Evolutionary conservation across 2,888 invertebrate species (phyloP).

Genomic region (Euspilapteryx auroguttella): DNA sequence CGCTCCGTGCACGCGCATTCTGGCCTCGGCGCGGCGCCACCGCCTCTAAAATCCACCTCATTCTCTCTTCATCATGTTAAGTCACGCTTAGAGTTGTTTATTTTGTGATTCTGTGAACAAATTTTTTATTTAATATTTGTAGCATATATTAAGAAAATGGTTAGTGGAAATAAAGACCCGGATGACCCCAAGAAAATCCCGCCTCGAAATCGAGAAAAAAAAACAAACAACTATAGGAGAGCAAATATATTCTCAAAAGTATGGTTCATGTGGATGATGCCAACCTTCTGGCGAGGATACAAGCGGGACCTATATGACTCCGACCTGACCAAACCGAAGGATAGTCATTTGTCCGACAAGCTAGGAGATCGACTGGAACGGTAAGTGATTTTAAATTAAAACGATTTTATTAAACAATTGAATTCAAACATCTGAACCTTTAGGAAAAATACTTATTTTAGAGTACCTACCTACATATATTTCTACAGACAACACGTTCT

Average conservation of each 20-base stretch:
- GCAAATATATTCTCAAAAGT: slow-evolving; percentile 39
- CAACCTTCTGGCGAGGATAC: slow-evolving; percentile 62
- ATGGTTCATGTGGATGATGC: slow-evolving; percentile 59
- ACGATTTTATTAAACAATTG: too few relatives aligned
- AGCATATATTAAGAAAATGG: slow-evolving; percentile 35
- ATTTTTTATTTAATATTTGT: too few relatives aligned
- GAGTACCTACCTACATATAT: too few relatives aligned
- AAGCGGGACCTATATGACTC: slow-evolving; percentile 65
- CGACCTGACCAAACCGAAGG: slow-evolving; percentile 71
- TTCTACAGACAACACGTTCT: too few relatives aligned
- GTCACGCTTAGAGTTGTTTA: slow-evolving; percentile 17
- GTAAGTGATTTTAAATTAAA: slow-evolving; percentile 27
- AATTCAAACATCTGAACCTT: too few relatives aligned
- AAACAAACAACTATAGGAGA: slow-evolving; percentile 42
- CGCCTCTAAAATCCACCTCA: slow-evolving; percentile 14
- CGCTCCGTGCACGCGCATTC: slow-evolving; percentile 31
- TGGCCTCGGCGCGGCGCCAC: slow-evolving; percentile 17
- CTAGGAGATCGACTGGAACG: slow-evolving; percentile 66
- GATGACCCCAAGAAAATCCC: slow-evolving; percentile 42
- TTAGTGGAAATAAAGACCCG: slow-evolving; percentile 47
- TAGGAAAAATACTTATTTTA: too few relatives aligned
- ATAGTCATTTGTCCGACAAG: slow-evolving; percentile 64
- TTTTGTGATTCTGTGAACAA: too few relatives aligned
- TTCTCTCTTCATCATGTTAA: slow-evolving; percentile 22
- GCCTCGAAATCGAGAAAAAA: slow-evolving; percentile 47